phyloP scores from a whole-genome alignment of 1,140 invertebrate genomes.

The Meloidogyne floridensis region DNA sequence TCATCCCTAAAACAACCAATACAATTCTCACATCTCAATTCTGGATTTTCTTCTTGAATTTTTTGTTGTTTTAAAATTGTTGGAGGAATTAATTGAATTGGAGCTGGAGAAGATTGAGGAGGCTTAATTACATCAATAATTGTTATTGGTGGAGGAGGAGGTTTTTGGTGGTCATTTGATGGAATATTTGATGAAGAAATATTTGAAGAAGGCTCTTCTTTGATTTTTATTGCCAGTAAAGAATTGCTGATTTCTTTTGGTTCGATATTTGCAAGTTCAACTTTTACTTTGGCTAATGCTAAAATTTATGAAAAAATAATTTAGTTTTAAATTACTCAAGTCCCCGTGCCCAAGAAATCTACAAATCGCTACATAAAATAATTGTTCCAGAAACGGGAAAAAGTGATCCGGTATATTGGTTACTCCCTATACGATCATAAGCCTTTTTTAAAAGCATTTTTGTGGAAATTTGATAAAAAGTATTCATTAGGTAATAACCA shows the following conservation, averaged over 20 bases:
- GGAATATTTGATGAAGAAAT: background rate
- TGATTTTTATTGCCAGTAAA: background rate
- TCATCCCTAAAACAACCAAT: slow-evolving; percentile 31
- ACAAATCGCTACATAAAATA: too few relatives aligned
- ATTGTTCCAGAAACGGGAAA: too few relatives aligned
- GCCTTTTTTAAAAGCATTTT: too few relatives aligned
- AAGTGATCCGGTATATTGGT: too few relatives aligned
- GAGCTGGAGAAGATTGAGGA: background rate
- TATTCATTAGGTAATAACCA: too few relatives aligned
- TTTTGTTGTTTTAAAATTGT: slow-evolving; percentile 16
- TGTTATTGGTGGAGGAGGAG: background rate
- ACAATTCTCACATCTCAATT: slow-evolving; percentile 29
- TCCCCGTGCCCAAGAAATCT: too few relatives aligned
- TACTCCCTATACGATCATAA: too few relatives aligned
- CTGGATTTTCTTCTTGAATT: slow-evolving; percentile 15
- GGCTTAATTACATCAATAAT: background rate
- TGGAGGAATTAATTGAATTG: background rate
- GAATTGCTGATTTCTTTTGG: background rate
- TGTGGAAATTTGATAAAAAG: too few relatives aligned
- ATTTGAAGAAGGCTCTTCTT: background rate
- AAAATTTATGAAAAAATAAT: background rate
- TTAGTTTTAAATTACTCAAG: background rate
- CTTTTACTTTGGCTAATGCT: background rate
- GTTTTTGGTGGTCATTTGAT: background rate
- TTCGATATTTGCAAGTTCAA: background rate